These are phyloP conservation scores for Oryzias javanicus DNA, from an alignment of 2,113 vertebrate species.

Conservation along the genomic window DNA sequence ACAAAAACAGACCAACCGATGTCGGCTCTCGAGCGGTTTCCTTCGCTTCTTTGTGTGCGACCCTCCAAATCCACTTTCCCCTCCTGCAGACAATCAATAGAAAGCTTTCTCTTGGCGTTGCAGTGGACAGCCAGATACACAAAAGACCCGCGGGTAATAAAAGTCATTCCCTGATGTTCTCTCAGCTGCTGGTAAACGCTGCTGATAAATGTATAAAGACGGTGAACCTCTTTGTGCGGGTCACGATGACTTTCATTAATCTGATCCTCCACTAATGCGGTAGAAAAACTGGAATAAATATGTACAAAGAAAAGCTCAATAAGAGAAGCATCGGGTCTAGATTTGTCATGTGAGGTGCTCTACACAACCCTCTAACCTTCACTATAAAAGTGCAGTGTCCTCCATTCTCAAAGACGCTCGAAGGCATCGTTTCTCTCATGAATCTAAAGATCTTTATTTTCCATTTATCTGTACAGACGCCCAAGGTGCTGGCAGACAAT, in stretches of 20 bases:
- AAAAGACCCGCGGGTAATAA: slow-evolving; percentile 55
- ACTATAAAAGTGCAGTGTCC: slow-evolving; percentile 40
- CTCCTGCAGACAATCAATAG: slow-evolving; percentile 54
- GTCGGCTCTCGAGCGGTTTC: slow-evolving; percentile 24
- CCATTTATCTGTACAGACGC: background rate
- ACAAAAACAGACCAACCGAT: slow-evolving; percentile 12
- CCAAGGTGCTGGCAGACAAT: background rate
- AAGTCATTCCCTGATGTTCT: slow-evolving; percentile 57
- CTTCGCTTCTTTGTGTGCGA: slow-evolving; percentile 28
- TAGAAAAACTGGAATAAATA: slow-evolving; percentile 24
- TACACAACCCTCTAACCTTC: slow-evolving; percentile 13
- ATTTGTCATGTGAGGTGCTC: slow-evolving; percentile 28
- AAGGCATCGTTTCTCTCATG: slow-evolving; percentile 2
- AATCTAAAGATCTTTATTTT: slow-evolving; percentile 11
- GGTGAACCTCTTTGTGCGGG: slow-evolving; percentile 34
- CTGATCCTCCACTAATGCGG: slow-evolving; percentile 1
- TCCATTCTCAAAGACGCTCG: slow-evolving; percentile 10
- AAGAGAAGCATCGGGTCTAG: slow-evolving; percentile 46
- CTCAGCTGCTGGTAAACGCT: slow-evolving; percentile 39
- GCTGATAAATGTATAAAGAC: slow-evolving; percentile 65
- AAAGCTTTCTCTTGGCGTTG: slow-evolving; percentile 48
- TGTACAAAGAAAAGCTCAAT: slow-evolving; percentile 10
- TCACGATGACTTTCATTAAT: slow-evolving; percentile 37
- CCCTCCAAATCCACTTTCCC: slow-evolving; percentile 42
- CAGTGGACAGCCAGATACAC: slow-evolving; percentile 56